Evolutionary conservation across 2,797 vertebrate genomes (phyloP), one percentile per base, ranked within the genome.

Genomic region (Otus scops): DNA sequence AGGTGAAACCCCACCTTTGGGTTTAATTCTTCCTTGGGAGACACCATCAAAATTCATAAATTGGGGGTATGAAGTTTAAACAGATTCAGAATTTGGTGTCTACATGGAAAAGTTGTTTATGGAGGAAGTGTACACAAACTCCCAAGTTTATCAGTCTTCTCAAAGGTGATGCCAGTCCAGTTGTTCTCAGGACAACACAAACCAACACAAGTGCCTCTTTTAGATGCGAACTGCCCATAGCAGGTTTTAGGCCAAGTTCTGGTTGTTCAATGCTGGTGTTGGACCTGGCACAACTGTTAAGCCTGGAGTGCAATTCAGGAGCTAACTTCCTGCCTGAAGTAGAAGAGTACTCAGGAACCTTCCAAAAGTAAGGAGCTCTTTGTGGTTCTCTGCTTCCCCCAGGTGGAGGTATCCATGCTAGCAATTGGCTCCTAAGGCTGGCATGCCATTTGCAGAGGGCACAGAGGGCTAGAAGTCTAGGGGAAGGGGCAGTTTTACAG

Each of bases 321-420:
- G 36, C 11, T 71, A 60, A 34, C 27, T 82, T 67, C 63, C 57
- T 73, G 24, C 38, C 60, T 70, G 70, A 53, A 85, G 56, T 43
- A 47, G 43, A 30, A 63, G 59, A 70, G 21, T 34, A 34, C 77
- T 78, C 2, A 0, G 12, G 36, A 70, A 82, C 67, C 64, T 85
- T 71, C 60, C 36, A 38, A 53, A 67, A 86, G 6, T 5, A 39
- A 48, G n/a, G 47, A 86, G 53, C 32, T 85, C 76, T 45, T 10
- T 76, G 76, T 88, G 67, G 56, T 82, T 96, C 96, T 96, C 74
- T 96, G 85, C 88, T 90, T 88, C 89, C 88, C 93, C 70, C 80
- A 92, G 95, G 74, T 93, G 95, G 92, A 93, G 71, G 78, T 61
- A 50, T 51, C 74, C 77, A 81, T 74, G 84, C 56, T 87, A 74